Base-by-base conservation (phyloP, 1,140 invertebrate genomes). In the Orius laevigatus region DNA sequence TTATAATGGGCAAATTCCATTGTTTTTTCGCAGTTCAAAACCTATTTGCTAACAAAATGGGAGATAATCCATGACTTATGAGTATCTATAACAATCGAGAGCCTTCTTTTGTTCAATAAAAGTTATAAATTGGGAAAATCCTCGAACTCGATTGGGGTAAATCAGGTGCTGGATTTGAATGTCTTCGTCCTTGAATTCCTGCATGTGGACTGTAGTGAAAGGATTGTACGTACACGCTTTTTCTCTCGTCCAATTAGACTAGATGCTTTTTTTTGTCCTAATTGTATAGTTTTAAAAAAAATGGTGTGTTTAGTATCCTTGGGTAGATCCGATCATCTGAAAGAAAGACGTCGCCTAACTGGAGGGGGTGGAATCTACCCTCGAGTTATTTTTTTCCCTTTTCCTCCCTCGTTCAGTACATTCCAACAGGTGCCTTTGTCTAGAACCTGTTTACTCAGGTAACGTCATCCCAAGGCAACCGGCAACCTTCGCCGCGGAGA, bases 371-470 rank as follows among this genome's bases (percentile, higher is more conserved):
- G 38, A 16, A 15, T 25, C n/a, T 32, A 14, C 16, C 12, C 25
- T 25, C 25, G 25, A 25, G 8, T 4, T 25, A 8, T 25, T 25
- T 25, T n/a, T 35, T 36, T 20, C 34, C 36, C 47, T 39, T 48
- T 20, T 18, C 16, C 47, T 36, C 47, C 47, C n/a, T n/a, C n/a
- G n/a, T n/a, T n/a, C n/a, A n/a, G 38, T 25, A 15, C 48, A 32
- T 35, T 32, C 14, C 15, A 49, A 49, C 48, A 49, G 48, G 48
- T 49, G 48, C 38, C 19, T 41, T 49, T 41, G 48, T 31, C 48
- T 25, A 48, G 47, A 48, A 48, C 47, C 47, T 48, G 47, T 48
- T 48, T 48, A 49, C 38, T 38, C 39, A 38, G 14, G 34, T 49
- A 40, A 49, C 48, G 48, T 49, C 48, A 49, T 20, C 36, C 34